Evolutionary conservation across 1,140 invertebrate species (phyloP).

Genomic region (Chionoecetes opilio): DNA sequence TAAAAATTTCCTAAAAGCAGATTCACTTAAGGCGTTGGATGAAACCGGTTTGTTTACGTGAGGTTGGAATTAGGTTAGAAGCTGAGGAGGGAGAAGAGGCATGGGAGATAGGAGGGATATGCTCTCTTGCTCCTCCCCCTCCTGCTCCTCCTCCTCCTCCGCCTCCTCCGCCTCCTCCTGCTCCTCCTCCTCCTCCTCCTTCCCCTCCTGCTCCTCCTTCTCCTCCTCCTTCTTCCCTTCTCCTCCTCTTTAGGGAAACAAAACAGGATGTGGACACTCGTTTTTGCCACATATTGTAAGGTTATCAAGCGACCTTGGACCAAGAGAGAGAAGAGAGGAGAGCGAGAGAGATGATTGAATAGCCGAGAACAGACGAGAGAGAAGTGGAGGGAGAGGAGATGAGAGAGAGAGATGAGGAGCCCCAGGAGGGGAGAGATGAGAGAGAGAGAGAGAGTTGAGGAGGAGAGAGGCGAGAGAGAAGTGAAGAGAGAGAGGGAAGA

Average conservation of each 20-base stretch:
- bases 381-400: neutral
- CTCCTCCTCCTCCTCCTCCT: slow-evolving; percentile 23
- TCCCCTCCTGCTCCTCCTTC: neutral
- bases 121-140: neutral
- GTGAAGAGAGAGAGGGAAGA: neutral
- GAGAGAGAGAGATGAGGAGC: neutral
- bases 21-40: too few relatives aligned
- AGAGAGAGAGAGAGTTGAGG: neutral
- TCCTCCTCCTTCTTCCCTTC: neutral
- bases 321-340: slow-evolving; percentile 28
- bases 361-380: neutral
- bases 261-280: neutral
- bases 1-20: too few relatives aligned
- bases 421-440: too few relatives aligned
- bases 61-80: too few relatives aligned
- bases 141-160: neutral
- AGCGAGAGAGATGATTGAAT: slow-evolving; percentile 2
- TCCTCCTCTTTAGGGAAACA: neutral
- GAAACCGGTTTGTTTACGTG: too few relatives aligned
- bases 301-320: slow-evolving; percentile 6
- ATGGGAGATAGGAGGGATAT: neutral
- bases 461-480: neutral
- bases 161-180: neutral
- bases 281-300: neutral
- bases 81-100: too few relatives aligned